Evolutionary conservation across 2,888 invertebrate species (phyloP), one percentile per base, ranked within the genome.

Genomic region (Brachyptera putata): DNA sequence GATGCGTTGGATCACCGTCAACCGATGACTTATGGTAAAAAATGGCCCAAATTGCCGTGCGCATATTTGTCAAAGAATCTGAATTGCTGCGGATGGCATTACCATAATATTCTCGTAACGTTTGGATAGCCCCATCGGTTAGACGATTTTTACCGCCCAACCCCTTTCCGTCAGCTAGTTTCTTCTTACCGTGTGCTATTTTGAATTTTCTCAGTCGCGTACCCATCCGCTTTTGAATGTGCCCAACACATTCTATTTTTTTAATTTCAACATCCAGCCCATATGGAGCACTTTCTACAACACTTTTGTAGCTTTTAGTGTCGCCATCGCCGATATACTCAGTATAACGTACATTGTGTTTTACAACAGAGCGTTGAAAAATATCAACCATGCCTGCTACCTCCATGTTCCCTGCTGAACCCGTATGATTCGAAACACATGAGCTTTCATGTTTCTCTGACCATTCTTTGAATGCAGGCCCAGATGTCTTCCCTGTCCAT

Each of bases 331-430:
- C 49, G 3, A 49, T 11, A n/a, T 49, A 49, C n/a, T 49, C 24
- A n/a, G 25, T n/a, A 25, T 46, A 46, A 4, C 21, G 30, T 1
- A 64, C 58, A 18, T 36, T 24, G 21, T 64, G 61, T 34, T 56
- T 61, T 37, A 55, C 18, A 24, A 36, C 61, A n/a, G 63, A 64
- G 30, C 63, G 53, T 3, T 14, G 14, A 26, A 64, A 64, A 53
- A 64, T 64, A 43, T 64, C 62, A 14, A 63, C 60, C 13, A 58
- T 62, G 4, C 61, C 36, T 21, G 62, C 60, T 1, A 63, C 62
- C 50, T 66, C 64, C 63, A 66, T 65, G 49, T 63, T 64, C 14
- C 63, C 65, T 9, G 66, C 58, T 2, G 61, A 62, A 30, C 64
- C 67, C 22, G 58, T 61, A 46, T 66, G 63, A 25, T 66, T 65